Evolutionary conservation across 2,797 vertebrate genomes (phyloP), one percentile per base, ranked within the genome.

Genomic region (Gouania willdenowi): DNA sequence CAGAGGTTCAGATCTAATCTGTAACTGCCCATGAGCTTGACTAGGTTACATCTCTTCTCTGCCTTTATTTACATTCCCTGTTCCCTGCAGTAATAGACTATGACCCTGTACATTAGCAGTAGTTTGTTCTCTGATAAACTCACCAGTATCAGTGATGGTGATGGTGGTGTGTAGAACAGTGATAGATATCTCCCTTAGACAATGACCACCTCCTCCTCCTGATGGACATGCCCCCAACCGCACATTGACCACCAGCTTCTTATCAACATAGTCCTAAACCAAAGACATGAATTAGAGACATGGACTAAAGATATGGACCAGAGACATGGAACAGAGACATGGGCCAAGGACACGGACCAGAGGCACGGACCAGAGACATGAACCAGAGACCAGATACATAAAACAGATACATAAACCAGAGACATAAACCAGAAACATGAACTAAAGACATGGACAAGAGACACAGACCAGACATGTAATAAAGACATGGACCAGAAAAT

Each of bases 111-210:
- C n/a, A n/a, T 16, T 10, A 10, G 10, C 10, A 10, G 10, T 10
- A 10, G 10, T 10, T 10, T 10, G n/a, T n/a, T n/a, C n/a, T n/a
- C n/a, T n/a, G n/a, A 10, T 8, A 21, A 6, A 14, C 71, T 82
- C 49, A 94, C 95, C 94, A 56, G 91, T 83, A 66, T 81, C 74
- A 9, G 81, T 88, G 37, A 98, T 71, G 13, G 74, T 88, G 20
- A 90, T 61, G 0, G 86, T 84, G 10, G 84, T 88, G 10, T 55
- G 85, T 4, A 76, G 79, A 1, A 81, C 75, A 0, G 82, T 90
- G 64, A 94, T 37, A 0, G 83, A 85, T 40, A 93, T 61, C 35
- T 87, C 77, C 0, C 40, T 87, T 4, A 87, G 74, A 73, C 93
- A 97, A 25, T 77, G 62, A 0, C 8, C 29, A 23, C 40, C 41